Conservation (phyloP, 2,888 invertebrate genomes). For the Leucozona laternaria region DNA sequence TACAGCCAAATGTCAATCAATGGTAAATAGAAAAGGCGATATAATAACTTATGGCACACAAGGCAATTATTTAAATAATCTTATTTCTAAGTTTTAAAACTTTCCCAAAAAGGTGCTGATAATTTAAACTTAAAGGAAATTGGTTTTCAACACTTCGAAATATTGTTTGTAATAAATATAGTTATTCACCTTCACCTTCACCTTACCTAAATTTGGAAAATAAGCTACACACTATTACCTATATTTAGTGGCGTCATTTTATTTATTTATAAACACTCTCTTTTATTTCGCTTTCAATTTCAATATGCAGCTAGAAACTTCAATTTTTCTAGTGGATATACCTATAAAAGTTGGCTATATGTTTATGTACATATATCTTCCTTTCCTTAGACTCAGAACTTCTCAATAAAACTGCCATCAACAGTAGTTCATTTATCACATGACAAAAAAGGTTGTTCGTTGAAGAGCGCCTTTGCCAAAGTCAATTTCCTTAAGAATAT, state of each 20-base stretch:
- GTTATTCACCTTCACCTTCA: too few species aligned
- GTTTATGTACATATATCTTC: not conserved
- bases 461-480: conserved; percentile 51
- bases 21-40: too few species aligned
- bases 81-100: too few species aligned
- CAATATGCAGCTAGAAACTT: not conserved
- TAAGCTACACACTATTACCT: not conserved
- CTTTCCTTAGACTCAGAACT: not conserved
- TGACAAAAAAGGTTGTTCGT: conserved; percentile 30
- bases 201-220: not conserved
- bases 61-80: too few species aligned
- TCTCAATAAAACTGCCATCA: conserved; percentile 55
- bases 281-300: not conserved
- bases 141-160: too few species aligned
- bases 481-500: conserved; percentile 58
- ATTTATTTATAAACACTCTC: not conserved
- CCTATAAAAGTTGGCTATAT: not conserved
- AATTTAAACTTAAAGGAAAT: not conserved
- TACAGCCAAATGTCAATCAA: too few species aligned
- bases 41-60: too few species aligned
- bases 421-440: conserved; percentile 60
- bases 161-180: too few species aligned
- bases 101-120: too few species aligned
- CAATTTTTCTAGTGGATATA: not conserved
- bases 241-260: not conserved